Evolutionary conservation across 2,113 vertebrate species (phyloP).

Genomic region (Myrmecophaga tridactyla): DNA sequence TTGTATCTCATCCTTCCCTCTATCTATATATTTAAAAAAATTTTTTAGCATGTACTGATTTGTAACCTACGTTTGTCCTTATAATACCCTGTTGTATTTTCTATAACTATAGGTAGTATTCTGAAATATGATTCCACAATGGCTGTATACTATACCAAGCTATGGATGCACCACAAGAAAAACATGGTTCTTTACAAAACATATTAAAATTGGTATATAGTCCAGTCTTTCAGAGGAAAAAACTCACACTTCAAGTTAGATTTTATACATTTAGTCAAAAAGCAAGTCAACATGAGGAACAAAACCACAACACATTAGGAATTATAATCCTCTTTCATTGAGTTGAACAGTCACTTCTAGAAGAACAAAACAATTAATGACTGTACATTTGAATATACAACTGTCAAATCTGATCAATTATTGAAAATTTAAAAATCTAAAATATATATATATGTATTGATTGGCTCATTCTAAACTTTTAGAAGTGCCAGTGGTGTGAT

Average conservation of each 20-base stretch:
- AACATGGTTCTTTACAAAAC: background rate
- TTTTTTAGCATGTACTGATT: background rate
- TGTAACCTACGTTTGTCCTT: background rate
- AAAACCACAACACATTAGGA: background rate
- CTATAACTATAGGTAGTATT: background rate
- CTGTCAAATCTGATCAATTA: no score
- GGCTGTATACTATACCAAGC: background rate
- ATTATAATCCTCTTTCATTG: background rate
- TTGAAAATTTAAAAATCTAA: background rate
- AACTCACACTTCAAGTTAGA: background rate
- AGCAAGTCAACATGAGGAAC: background rate
- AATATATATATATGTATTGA: background rate
- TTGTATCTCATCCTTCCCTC: no score
- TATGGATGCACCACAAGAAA: background rate
- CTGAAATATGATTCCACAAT: background rate
- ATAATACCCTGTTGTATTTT: background rate
- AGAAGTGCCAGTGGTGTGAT: background rate
- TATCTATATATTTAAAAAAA: background rate
- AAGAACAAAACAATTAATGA: background rate
- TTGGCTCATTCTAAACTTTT: background rate
- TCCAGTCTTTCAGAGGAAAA: background rate
- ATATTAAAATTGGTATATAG: background rate
- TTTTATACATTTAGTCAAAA: background rate
- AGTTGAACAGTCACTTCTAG: background rate
- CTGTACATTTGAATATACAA: background rate